Evolutionary conservation across 2,797 vertebrate species (phyloP), one percentile per base, ranked within the genome.

Genomic region (Platyrinchus mystaceus): DNA sequence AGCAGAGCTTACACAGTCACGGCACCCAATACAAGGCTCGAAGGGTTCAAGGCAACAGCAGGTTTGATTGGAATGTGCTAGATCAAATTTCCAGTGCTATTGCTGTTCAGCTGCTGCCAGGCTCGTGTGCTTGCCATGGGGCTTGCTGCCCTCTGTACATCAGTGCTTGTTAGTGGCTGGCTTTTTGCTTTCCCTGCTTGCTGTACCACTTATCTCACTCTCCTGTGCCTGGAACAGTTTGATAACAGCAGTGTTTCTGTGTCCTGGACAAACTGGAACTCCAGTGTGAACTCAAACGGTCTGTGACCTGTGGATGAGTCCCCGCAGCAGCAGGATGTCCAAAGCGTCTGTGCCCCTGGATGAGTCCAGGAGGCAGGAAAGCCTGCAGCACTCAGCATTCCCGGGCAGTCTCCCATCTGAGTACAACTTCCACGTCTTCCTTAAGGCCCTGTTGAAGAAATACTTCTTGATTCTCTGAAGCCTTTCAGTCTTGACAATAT

Each of bases 261-360:
- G 66, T 27, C 12, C 59, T 66, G 82, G 24, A 30, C 27, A 34
- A 63, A 14, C 62, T 50, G 49, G 37, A 68, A 39, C 41, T 74
- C 47, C 36, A 19, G 12, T 22, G 32, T 67, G 81, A 79, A 30
- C 49, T 68, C 60, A 22, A 17, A 62, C 43, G 18, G 49, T 30
- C n/a, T 6, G 4, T 68, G 82, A 32, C 89, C 82, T 68, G 49
- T 56, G 43, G 62, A 56, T 22, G 68, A 85, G 43, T 44, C 55
- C 43, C 49, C 3, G 20, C 27, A 68, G 62, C 36, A 79, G 24
- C 60, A 56, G n/a, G 28, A 60, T 0, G 0, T 60, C 39, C 9
- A 5, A 53, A 66, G 22, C 7, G 16, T 55, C 60, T 49, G 36
- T n/a, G 47, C 18, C 53, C 0, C 0, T 47, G 60, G 41, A 12